These are phyloP conservation scores for Choreutis nemorana DNA, from an alignment of 2,888 invertebrate species.

Conservation along the genomic window DNA sequence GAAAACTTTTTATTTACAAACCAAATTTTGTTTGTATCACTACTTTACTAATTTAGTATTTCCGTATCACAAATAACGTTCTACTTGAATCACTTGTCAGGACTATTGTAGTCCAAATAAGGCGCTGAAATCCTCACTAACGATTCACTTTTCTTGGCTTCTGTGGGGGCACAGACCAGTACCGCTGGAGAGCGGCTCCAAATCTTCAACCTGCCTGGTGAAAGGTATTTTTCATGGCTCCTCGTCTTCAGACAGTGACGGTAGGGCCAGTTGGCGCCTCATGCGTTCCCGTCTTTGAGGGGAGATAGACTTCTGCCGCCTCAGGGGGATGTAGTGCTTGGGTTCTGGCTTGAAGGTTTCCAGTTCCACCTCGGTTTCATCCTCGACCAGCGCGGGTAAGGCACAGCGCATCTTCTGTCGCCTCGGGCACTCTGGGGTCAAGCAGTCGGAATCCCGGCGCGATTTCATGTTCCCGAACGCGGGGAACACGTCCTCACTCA, in stretches of 20 bases:
- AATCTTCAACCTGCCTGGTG: constrained; percentile 26
- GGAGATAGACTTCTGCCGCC: constrained; percentile 52
- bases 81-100: not conserved
- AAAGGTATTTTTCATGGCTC: constrained; percentile 51
- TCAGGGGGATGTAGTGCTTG: constrained; percentile 31
- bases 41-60: too few relatives aligned
- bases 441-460: constrained; percentile 31
- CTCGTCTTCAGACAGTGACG: constrained; percentile 55
- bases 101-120: too few relatives aligned
- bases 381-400: constrained; percentile 39
- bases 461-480: constrained; percentile 23
- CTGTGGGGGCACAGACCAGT: constrained; percentile 11
- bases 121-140: too few relatives aligned
- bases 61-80: not conserved
- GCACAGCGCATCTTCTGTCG: constrained; percentile 32
- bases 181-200: constrained; percentile 28
- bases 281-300: constrained; percentile 45
- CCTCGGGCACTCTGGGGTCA: constrained; percentile 28
- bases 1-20: too few relatives aligned
- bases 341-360: constrained; percentile 33
- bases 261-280: constrained; percentile 44
- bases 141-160: constrained; percentile 1
- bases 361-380: constrained; percentile 25
- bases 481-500: constrained; percentile 41
- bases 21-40: too few relatives aligned